Conservation (phyloP, 2,113 vertebrate species). For the Gorsachius goisagi region DNA sequence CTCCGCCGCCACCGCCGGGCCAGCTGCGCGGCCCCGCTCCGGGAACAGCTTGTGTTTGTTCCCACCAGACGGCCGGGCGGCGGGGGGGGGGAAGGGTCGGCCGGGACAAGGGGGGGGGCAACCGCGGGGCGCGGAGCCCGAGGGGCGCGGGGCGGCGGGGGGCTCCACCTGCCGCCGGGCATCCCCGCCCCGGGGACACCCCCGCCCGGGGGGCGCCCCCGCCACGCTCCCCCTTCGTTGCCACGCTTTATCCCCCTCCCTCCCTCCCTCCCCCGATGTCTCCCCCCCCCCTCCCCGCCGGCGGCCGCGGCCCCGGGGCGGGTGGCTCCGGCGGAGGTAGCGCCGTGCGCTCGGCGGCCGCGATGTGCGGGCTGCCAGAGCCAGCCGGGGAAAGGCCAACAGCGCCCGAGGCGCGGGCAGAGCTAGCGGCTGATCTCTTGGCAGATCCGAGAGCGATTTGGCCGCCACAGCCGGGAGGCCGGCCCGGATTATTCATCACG, state of each 20-base stretch:
- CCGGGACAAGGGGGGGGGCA: neutral
- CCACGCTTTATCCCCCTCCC: neutral
- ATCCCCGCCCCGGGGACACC: neutral
- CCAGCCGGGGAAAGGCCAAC: constrained; percentile 11
- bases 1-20: constrained; percentile 11
- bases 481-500: constrained; percentile 22
- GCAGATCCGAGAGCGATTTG: neutral
- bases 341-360: neutral
- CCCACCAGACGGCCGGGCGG: neutral
- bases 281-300: too few relatives aligned
- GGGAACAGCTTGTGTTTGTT: constrained; percentile 30
- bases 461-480: neutral
- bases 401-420: constrained; percentile 25
- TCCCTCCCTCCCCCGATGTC: neutral
- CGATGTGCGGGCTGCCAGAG: neutral
- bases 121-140: too few relatives aligned
- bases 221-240: neutral
- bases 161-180: neutral
- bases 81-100: neutral
- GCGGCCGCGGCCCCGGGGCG: neutral
- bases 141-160: neutral
- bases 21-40: constrained; percentile 13
- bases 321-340: neutral
- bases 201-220: too few relatives aligned
- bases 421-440: constrained; percentile 17